Evolutionary conservation across 2,888 invertebrate species (phyloP).

Genomic region (Eudasyphora cyanicolor): DNA sequence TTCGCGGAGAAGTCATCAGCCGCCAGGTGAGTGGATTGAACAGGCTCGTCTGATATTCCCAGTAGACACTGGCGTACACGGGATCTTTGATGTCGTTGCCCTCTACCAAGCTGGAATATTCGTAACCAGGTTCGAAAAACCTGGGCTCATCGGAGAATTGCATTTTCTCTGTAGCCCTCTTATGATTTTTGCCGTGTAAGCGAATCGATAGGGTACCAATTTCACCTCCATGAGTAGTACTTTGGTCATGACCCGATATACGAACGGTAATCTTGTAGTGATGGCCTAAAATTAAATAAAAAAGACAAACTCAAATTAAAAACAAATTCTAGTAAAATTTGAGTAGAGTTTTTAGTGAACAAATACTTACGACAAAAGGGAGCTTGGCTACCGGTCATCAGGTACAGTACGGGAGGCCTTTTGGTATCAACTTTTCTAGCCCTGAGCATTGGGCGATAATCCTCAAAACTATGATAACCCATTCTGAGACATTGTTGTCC

Average conservation of each 20-base stretch:
- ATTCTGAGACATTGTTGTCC: slow-evolving; percentile 86
- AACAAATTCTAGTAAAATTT: neutral
- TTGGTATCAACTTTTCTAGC: slow-evolving; percentile 80
- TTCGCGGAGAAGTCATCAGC: slow-evolving; percentile 86
- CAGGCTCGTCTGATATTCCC: slow-evolving; percentile 89
- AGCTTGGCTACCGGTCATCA: slow-evolving; percentile 85
- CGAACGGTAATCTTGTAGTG: slow-evolving; percentile 89
- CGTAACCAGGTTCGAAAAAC: slow-evolving; percentile 85
- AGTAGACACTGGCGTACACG: slow-evolving; percentile 86
- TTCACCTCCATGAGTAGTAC: slow-evolving; percentile 88
- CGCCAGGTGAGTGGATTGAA: slow-evolving; percentile 93
- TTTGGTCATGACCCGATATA: slow-evolving; percentile 87
- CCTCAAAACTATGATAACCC: slow-evolving; percentile 83
- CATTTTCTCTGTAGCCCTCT: slow-evolving; percentile 82
- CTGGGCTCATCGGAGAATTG: slow-evolving; percentile 81
- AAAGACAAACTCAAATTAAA: neutral
- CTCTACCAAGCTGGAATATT: slow-evolving; percentile 85
- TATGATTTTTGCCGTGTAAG: slow-evolving; percentile 84
- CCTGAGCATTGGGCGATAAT: slow-evolving; percentile 81
- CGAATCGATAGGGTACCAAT: slow-evolving; percentile 87
- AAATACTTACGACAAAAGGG: slow-evolving; percentile 89
- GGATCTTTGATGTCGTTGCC: slow-evolving; percentile 86
- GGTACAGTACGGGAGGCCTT: slow-evolving; percentile 83
- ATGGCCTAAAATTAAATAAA: slow-evolving; percentile 82
- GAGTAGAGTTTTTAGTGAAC: neutral